A percentile compares a stretch with the other conserved stretches of the same genome.
These are phyloP conservation scores for Eptesicus fuscus DNA, from an alignment of 2,113 vertebrate genomes.

Conservation along the genomic window DNA sequence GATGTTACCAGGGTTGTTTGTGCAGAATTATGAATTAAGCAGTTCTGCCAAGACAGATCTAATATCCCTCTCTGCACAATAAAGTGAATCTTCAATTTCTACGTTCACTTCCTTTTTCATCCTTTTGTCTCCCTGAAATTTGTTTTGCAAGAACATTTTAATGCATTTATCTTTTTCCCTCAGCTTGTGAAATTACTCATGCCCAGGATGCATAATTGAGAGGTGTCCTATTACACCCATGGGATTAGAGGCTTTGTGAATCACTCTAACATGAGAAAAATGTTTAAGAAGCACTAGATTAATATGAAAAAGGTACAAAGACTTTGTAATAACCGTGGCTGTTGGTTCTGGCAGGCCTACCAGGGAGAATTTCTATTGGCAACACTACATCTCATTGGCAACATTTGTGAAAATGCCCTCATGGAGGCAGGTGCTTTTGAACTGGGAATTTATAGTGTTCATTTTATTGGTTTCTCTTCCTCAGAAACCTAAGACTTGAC, in stretches of 20 bases:
- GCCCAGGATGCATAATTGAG: slow-evolving; percentile 36
- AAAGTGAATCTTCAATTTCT: slow-evolving; percentile 33
- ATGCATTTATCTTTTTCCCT: slow-evolving; percentile 51
- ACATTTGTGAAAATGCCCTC: slow-evolving; percentile 1
- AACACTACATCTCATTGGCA: neutral
- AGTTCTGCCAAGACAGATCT: neutral
- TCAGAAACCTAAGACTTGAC: neutral
- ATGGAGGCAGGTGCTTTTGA: neutral
- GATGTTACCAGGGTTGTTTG: neutral
- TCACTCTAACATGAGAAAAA: slow-evolving; percentile 54
- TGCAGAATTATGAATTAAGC: slow-evolving; percentile 6
- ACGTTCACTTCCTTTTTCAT: slow-evolving; percentile 20
- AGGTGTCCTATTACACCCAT: slow-evolving; percentile 52
- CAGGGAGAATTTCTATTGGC: slow-evolving; percentile 15
- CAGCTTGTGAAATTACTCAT: slow-evolving; percentile 63
- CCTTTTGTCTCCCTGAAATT: slow-evolving; percentile 40
- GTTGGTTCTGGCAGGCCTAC: slow-evolving; percentile 28
- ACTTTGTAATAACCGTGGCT: slow-evolving; percentile 23
- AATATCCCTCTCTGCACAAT: neutral
- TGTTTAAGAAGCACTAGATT: slow-evolving; percentile 53
- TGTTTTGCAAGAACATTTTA: slow-evolving; percentile 60
- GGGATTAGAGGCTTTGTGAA: slow-evolving; percentile 55
- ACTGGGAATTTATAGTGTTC: neutral
- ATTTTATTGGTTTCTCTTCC: slow-evolving; percentile 19
- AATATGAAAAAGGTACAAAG: slow-evolving; percentile 47